These are phyloP conservation scores for Apis cerana DNA, from an alignment of 1,140 invertebrate species.

Conservation along the genomic window DNA sequence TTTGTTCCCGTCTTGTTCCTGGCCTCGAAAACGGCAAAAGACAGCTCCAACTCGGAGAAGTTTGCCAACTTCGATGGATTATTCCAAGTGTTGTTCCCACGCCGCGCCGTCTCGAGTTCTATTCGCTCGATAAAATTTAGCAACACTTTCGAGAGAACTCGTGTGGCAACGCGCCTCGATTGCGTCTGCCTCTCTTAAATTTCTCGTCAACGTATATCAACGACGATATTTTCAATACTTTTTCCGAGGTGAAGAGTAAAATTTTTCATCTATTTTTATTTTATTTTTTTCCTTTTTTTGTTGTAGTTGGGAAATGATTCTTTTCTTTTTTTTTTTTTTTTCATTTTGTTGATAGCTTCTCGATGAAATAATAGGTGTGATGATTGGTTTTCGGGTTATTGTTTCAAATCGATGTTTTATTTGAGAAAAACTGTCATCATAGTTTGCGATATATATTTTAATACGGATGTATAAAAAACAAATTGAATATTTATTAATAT, in stretches of 20 bases:
- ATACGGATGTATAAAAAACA: background rate
- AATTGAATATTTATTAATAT: no score
- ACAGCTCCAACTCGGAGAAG: constrained; percentile 14
- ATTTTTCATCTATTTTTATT: no score
- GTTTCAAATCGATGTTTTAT: background rate
- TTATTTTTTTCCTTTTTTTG: no score
- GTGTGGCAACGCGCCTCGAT: background rate
- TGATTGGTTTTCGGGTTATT: background rate
- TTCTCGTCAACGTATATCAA: background rate
- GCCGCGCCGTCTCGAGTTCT: background rate
- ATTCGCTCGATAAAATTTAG: background rate
- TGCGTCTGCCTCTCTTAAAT: background rate
- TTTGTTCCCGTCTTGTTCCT: constrained; percentile 51
- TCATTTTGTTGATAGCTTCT: background rate
- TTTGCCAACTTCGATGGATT: background rate
- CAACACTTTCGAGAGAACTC: background rate
- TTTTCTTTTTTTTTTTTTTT: no score
- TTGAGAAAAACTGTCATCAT: background rate
- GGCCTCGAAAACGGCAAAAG: constrained; percentile 26
- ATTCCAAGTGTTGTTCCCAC: background rate
- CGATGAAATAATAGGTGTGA: background rate
- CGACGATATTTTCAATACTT: no score
- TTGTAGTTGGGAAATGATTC: no score
- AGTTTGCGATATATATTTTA: background rate
- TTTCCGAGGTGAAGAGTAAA: no score